Percentiles rank a stretch among this genome's conserved stretches.
Conservation (phyloP, 2,888 invertebrate species). For the Apotomis capreana region DNA sequence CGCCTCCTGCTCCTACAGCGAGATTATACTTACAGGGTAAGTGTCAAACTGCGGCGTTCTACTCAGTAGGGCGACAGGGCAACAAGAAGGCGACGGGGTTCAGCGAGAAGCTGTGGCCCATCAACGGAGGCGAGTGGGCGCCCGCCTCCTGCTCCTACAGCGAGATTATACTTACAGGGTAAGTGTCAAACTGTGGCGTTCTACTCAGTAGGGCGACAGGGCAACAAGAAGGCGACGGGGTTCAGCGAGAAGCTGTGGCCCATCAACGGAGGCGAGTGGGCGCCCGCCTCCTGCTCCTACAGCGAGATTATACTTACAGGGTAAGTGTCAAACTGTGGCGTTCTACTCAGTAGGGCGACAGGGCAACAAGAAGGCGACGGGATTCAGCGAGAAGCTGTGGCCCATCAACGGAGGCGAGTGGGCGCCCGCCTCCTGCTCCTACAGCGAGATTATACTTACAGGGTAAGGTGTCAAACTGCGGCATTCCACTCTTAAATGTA, state of each 20-base stretch:
- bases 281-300: conserved; percentile 97
- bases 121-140: conserved; percentile 99
- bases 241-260: conserved; percentile 98
- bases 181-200: conserved; percentile 89
- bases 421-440: too few relatives aligned
- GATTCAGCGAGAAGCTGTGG: conserved; percentile 97
- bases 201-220: conserved; percentile 85
- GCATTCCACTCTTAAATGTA: too few relatives aligned
- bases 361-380: conserved; percentile 85
- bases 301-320: conserved; percentile 99
- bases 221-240: conserved; percentile 86
- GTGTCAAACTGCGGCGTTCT: too few relatives aligned
- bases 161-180: conserved; percentile 99
- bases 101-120: conserved; percentile 97
- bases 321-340: conserved; percentile 54
- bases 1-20: conserved; percentile 97
- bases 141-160: conserved; percentile 98
- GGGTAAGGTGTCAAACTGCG: too few relatives aligned
- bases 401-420: too few relatives aligned
- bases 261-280: conserved; percentile 89
- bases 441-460: too few relatives aligned
- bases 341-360: too few relatives aligned
- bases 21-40: conserved; percentile 98
- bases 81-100: conserved; percentile 89
- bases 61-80: background rate